These are phyloP conservation scores for Harpegnathos saltator DNA, from an alignment of 1,140 invertebrate species.

Conservation along the genomic window DNA sequence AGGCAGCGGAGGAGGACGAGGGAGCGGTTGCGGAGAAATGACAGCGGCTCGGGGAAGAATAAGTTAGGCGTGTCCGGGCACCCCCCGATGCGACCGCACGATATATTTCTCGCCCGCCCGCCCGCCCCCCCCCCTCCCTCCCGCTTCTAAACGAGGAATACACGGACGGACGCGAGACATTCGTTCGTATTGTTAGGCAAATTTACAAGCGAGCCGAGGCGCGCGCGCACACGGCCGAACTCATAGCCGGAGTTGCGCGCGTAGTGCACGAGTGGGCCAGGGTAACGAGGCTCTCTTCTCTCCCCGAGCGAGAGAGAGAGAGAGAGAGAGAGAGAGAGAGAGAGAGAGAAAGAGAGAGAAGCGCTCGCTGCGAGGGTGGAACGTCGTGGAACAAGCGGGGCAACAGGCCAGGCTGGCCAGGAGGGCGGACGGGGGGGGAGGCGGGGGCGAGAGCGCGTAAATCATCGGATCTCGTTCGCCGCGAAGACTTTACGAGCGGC, in stretches of 20 bases:
- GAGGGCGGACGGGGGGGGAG: not conserved
- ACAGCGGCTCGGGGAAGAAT: constrained; percentile 72
- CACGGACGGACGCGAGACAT: constrained; percentile 71
- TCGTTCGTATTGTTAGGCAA: constrained; percentile 73
- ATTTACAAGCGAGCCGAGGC: constrained; percentile 64
- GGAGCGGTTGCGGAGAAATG: constrained; percentile 65
- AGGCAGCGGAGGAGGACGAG: no score
- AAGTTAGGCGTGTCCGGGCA: constrained; percentile 65
- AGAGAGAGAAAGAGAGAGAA: no score
- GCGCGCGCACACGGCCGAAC: no score
- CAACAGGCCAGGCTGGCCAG: no score
- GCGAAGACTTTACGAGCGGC: constrained; percentile 70
- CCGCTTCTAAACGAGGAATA: constrained; percentile 10
- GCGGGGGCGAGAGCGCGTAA: constrained; percentile 44
- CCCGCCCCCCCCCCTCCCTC: no score
- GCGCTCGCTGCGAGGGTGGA: no score
- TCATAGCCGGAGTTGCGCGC: no score
- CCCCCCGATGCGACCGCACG: constrained; percentile 20
- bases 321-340: no score
- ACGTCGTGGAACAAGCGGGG: no score
- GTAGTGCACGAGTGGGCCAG: not conserved
- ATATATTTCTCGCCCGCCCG: constrained; percentile 66
- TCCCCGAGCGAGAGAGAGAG: constrained; percentile 7
- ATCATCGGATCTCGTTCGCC: constrained; percentile 64
- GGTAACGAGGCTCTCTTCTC: constrained; percentile 25